phyloP scores from a whole-genome alignment of 2,888 invertebrate species.

The Cataglyphis cursor region DNA sequence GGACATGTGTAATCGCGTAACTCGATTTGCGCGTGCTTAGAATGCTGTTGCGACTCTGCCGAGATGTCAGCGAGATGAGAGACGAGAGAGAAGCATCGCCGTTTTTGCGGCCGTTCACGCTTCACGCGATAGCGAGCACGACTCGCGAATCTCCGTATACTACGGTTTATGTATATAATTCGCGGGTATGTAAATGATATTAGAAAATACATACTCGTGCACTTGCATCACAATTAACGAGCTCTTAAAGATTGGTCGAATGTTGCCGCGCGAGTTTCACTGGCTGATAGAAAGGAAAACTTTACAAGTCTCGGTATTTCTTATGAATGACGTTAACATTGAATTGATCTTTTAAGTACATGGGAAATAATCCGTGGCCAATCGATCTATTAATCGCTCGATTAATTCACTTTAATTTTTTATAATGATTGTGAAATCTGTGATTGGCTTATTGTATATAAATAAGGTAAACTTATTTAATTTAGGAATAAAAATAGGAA shows the following conservation, averaged over 20 bases:
- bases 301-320: neutral
- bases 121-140: slow-evolving; percentile 44
- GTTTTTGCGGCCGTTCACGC: slow-evolving; percentile 39
- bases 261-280: slow-evolving; percentile 27
- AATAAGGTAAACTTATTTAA: neutral
- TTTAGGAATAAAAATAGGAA: neutral
- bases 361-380: neutral
- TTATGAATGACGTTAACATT: slow-evolving; percentile 3
- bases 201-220: slow-evolving; percentile 13
- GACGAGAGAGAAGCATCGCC: neutral
- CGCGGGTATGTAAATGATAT: slow-evolving; percentile 37
- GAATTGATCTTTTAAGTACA: neutral
- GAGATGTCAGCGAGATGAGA: slow-evolving; percentile 17
- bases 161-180: slow-evolving; percentile 4
- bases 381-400: neutral
- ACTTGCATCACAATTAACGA: slow-evolving; percentile 48
- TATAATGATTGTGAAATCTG: neutral
- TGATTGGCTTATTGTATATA: neutral
- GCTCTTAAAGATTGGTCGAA: slow-evolving; percentile 26
- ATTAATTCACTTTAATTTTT: neutral
- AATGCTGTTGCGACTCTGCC: slow-evolving; percentile 66
- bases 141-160: slow-evolving; percentile 17
- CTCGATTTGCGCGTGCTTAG: slow-evolving; percentile 78
- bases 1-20: slow-evolving; percentile 78
- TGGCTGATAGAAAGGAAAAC: slow-evolving; percentile 25